These are phyloP conservation scores for Thrips palmi DNA, from an alignment of 1,140 invertebrate genomes.

Conservation along the genomic window DNA sequence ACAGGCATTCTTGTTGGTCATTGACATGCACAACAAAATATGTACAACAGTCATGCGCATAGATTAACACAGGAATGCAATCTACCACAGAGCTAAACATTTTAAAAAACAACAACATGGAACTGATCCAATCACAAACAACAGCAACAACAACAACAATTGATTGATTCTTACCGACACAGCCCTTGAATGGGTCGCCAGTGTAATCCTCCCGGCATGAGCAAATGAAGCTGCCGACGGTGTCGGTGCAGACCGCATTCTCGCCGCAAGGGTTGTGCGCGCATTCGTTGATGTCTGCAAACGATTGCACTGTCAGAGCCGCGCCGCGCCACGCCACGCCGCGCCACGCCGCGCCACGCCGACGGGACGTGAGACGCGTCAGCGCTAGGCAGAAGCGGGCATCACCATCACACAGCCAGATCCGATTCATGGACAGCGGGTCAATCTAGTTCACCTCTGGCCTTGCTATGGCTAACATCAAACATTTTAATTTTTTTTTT, in stretches of 20 bases:
- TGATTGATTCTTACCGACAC: constrained; percentile 36
- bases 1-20: background rate
- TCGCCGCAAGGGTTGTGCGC: constrained; percentile 64
- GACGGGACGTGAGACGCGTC: too few relatives aligned
- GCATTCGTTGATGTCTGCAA: constrained; percentile 74
- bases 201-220: constrained; percentile 66
- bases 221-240: constrained; percentile 67
- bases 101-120: background rate
- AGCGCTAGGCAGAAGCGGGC: too few relatives aligned
- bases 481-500: too few relatives aligned
- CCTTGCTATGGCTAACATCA: too few relatives aligned
- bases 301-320: too few relatives aligned
- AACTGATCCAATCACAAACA: background rate
- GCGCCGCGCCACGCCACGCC: too few relatives aligned
- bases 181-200: constrained; percentile 65
- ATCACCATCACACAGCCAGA: too few relatives aligned
- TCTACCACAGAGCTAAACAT: background rate
- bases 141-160: background rate
- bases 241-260: constrained; percentile 73
- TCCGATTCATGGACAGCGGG: too few relatives aligned
- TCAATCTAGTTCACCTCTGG: too few relatives aligned
- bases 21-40: background rate
- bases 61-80: background rate
- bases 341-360: too few relatives aligned
- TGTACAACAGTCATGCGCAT: background rate